Base-by-base conservation (phyloP, 2,797 vertebrate species). In the Apogon hyalosoma region DNA sequence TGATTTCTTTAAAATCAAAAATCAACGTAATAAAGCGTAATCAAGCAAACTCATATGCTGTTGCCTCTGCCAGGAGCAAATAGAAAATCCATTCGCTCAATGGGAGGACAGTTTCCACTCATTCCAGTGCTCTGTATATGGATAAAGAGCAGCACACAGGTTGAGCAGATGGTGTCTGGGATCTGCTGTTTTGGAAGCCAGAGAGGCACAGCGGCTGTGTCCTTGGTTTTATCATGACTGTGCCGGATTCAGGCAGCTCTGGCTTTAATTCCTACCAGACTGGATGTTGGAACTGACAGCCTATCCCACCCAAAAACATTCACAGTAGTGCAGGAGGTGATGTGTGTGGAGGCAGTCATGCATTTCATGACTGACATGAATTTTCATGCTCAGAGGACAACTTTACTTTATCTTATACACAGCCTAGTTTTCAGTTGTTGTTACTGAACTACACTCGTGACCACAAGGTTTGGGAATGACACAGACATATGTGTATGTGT, bases 111-210 rank as follows among this genome's bases (percentile, higher is more conserved):
- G 47, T 62, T 63, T 76, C 57, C 45, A 12, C 24, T 52, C 14
- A 13, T 45, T 51, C 16, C 46, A 69, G 24, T 28, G 48, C 40
- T 43, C 42, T 51, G 60, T 75, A 62, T 76, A 42, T 55, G 62
- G 60, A 66, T 75, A 45, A 80, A 75, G 63, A 64, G 58, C 56
- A 72, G 59, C 52, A 13, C 19, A 54, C 69, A 77, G 67, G 56
- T 28, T 18, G 75, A 85, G 24, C 74, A 85, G 83, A 79, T 82
- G 78, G 78, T 31, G 79, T 83, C 75, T 87, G 76, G 56, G 40
- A 67, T 16, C 75, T 73, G 79, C 73, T 78, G 69, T 51, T 74
- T 55, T 66, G 49, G 59, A 67, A 71, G 61, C 36, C 40, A 51
- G 43, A 40, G 81, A 83, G 12, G 39, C 50, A 6, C 11, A 8